These are phyloP conservation scores for Hirudinaria manillensis DNA, from an alignment of 2,888 invertebrate species.

Conservation along the genomic window DNA sequence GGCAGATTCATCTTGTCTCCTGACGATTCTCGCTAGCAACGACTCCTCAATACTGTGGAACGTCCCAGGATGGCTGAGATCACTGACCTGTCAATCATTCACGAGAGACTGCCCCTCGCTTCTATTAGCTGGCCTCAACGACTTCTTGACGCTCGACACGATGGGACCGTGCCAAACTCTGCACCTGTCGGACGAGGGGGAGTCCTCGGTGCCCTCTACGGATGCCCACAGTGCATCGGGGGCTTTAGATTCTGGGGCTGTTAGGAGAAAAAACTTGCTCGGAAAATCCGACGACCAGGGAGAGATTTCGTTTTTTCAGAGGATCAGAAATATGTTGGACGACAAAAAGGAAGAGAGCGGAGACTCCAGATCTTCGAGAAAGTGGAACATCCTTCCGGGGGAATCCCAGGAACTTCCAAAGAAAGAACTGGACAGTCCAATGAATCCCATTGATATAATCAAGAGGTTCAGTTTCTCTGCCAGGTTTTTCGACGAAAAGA, in stretches of 20 bases:
- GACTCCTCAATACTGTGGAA: background rate
- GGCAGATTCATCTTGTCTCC: background rate
- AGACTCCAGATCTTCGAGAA: background rate
- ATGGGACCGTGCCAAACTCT: background rate
- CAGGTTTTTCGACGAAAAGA: slow-evolving; percentile 26
- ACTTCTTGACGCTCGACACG: slow-evolving; percentile 1
- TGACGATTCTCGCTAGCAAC: background rate
- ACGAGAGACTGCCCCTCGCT: background rate
- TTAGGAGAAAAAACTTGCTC: background rate
- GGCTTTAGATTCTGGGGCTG: background rate
- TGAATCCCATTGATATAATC: slow-evolving; percentile 22
- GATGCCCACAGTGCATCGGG: background rate
- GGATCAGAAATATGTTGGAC: slow-evolving; percentile 22
- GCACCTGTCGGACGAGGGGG: background rate
- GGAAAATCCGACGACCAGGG: background rate
- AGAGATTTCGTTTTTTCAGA: slow-evolving; percentile 26
- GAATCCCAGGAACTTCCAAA: background rate
- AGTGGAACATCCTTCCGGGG: background rate
- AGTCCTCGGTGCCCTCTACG: background rate
- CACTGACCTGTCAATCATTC: background rate
- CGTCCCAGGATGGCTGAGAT: background rate
- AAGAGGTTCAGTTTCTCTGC: slow-evolving; percentile 24
- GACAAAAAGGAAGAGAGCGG: slow-evolving; percentile 24
- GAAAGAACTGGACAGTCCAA: background rate
- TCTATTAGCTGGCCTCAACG: background rate